phyloP scores from a whole-genome alignment of 2,888 invertebrate genomes.

The Thera britannica region DNA sequence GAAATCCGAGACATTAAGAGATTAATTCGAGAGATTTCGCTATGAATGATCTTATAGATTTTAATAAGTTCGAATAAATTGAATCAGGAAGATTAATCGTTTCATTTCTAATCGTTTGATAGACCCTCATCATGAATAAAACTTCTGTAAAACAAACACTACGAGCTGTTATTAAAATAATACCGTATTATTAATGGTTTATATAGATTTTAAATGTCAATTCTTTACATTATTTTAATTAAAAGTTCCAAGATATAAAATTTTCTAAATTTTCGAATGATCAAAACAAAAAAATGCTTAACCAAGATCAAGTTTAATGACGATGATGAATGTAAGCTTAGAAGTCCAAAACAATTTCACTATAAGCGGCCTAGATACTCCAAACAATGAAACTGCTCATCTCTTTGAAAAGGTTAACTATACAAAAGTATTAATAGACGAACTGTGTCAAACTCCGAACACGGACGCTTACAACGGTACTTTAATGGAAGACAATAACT shows the following conservation, averaged over 20 bases:
- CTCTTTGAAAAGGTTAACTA: conserved; percentile 26
- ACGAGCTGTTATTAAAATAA: no score
- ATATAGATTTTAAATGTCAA: no score
- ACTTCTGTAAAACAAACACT: no score
- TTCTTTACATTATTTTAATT: no score
- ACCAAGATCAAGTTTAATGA: not conserved
- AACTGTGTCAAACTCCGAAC: conserved; percentile 45
- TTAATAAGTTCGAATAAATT: not conserved
- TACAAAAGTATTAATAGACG: conserved; percentile 38
- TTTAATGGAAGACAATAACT: conserved; percentile 45
- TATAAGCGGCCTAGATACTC: conserved; percentile 32
- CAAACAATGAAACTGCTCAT: conserved; percentile 31
- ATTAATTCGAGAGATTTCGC: not conserved
- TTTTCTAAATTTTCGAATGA: no score
- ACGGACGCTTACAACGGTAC: conserved; percentile 44
- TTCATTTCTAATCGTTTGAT: not conserved
- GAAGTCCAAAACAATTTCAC: conserved; percentile 22
- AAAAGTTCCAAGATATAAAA: no score
- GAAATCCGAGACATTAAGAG: conserved; percentile 2
- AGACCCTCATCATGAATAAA: no score
- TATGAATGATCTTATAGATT: not conserved
- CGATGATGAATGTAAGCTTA: no score
- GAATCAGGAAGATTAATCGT: not conserved
- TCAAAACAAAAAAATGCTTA: no score
- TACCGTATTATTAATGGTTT: no score